Evolutionary conservation across 2,888 invertebrate genomes (phyloP), one percentile per base, ranked within the genome.

Genomic region (Ectemnius lituratus): DNA sequence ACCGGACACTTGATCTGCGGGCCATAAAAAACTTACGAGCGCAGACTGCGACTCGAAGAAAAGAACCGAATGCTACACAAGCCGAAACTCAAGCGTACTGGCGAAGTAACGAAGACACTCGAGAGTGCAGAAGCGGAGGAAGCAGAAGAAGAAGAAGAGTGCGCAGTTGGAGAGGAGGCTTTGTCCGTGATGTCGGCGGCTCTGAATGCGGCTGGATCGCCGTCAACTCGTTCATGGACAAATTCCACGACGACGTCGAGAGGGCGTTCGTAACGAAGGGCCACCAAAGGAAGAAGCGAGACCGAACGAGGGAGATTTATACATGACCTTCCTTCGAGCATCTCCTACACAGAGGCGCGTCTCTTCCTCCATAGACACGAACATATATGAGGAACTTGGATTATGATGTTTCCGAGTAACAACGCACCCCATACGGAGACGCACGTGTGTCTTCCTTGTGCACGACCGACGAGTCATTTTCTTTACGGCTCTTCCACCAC

Each of bases 351-450:
- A 37, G 37, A 37, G 37, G 8, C 37, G 8, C 37, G 37, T 37
- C 37, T 37, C 37, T 6, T 37, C 8, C 56, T 65, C 76, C 76
- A 76, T 80, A 71, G 76, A 75, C 27, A 61, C 60, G 61, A 57
- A 69, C 64, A 56, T 28, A 16, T 52, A 45, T 59, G 58, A 67
- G 67, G 63, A 68, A 65, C 60, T 57, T 66, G 83, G 86, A 87
- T 88, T 88, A 88, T 87, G 88, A 87, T 84, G 83, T 88, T 88
- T 88, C 87, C 83, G 61, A 88, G 88, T 86, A 87, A 83, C 78
- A 77, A 75, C 80, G 78, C 76, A 75, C 78, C 76, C 78, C 67
- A 37, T 37, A 28, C 58, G 61, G 57, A 60, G 78, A 72, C 80
- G 74, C 84, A 81, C 81, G 82, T 75, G 70, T 58, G 61, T 67